Evolutionary conservation across 2,797 vertebrate genomes (phyloP).

Genomic region (Petrocephalus schoutedeni): DNA sequence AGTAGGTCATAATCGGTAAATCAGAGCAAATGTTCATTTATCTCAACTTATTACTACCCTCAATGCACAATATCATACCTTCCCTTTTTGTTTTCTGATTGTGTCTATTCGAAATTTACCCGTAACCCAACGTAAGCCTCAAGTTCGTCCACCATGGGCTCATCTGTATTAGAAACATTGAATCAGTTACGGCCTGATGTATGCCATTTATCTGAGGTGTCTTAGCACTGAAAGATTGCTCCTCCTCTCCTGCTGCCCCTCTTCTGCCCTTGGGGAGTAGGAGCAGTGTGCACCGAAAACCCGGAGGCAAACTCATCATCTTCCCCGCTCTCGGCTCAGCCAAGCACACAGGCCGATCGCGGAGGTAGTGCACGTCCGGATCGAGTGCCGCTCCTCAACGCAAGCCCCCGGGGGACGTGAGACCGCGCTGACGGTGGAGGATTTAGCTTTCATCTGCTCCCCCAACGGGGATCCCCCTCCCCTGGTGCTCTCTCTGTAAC

Average conservation of each 20-base stretch:
- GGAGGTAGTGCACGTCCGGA: slow-evolving; percentile 5
- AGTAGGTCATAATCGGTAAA: background rate
- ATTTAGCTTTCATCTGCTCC: slow-evolving; percentile 19
- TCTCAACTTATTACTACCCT: background rate
- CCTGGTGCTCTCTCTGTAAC: background rate
- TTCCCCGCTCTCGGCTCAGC: background rate
- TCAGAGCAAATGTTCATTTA: background rate
- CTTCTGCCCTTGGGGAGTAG: background rate
- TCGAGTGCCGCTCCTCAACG: background rate
- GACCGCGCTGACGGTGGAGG: slow-evolving; percentile 12
- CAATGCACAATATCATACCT: background rate
- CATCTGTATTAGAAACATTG: background rate
- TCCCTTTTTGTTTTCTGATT: background rate
- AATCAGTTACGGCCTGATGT: background rate
- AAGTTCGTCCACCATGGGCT: background rate
- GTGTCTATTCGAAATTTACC: background rate
- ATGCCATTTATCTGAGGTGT: background rate
- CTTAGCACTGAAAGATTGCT: background rate
- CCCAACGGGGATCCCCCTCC: slow-evolving; percentile 11
- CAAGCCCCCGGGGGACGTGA: background rate
- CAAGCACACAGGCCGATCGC: background rate
- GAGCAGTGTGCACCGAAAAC: background rate
- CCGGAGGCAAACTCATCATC: slow-evolving; percentile 8
- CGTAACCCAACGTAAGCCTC: background rate
- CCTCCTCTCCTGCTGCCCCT: background rate